Percentiles rank a stretch among this genome's conserved stretches.
Evolutionary conservation across 2,888 invertebrate species (phyloP).

Genomic region (Fragum whitleyi): DNA sequence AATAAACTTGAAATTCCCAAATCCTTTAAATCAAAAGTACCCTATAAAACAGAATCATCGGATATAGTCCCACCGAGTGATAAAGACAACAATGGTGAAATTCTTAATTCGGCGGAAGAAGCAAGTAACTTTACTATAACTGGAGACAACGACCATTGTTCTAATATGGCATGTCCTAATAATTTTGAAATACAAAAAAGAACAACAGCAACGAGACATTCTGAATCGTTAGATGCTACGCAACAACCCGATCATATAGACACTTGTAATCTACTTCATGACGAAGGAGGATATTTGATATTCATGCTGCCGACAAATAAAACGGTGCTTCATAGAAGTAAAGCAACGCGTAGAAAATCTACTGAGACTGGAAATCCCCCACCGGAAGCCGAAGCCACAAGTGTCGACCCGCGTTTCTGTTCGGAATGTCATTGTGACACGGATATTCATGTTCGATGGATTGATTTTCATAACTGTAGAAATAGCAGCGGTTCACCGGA

Average conservation of each 20-base stretch:
- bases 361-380: not conserved
- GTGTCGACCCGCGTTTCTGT: not conserved
- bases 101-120: no score
- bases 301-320: constrained; percentile 7
- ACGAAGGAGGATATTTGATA: constrained; percentile 1
- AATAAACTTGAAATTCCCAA: constrained; percentile 6
- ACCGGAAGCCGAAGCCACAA: not conserved
- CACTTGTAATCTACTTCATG: not conserved
- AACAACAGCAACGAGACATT: not conserved
- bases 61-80: not conserved
- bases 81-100: not conserved
- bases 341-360: not conserved
- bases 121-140: no score
- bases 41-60: not conserved
- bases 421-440: constrained; percentile 1
- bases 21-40: not conserved
- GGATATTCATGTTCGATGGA: not conserved
- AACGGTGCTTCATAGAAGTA: not conserved
- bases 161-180: not conserved
- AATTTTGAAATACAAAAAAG: not conserved
- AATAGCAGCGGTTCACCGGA: not conserved
- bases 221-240: not conserved
- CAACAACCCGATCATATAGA: not conserved
- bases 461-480: constrained; percentile 7
- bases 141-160: not conserved